Evolutionary conservation across 2,113 vertebrate species (phyloP).

Genomic region (Jacana jacana): DNA sequence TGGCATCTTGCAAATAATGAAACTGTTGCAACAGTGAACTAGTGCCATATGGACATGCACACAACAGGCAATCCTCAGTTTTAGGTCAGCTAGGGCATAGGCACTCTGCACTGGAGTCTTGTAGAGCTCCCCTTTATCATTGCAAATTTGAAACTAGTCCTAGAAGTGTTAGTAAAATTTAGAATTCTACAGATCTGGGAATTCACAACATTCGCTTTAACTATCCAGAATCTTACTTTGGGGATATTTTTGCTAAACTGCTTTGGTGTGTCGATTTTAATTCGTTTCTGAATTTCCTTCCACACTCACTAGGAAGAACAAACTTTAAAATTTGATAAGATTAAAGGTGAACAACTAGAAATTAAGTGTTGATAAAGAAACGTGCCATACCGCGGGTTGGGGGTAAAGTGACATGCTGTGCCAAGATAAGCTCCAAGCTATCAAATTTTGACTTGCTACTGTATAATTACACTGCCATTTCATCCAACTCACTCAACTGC

Average conservation of each 20-base stretch:
- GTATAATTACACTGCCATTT: conserved; percentile 16
- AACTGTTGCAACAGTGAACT: neutral
- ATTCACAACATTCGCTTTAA: neutral
- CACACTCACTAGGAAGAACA: neutral
- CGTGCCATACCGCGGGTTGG: rapidly evolving
- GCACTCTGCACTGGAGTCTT: neutral
- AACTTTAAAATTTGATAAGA: neutral
- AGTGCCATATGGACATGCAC: rapidly evolving
- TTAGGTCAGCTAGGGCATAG: neutral
- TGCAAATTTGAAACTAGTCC: neutral
- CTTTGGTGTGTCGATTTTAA: neutral
- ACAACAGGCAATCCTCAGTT: neutral
- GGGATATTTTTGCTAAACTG: neutral
- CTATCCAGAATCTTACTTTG: neutral
- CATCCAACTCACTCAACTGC: neutral
- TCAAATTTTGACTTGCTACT: neutral
- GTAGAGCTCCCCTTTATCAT: neutral
- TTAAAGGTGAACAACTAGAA: neutral
- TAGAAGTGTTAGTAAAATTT: neutral
- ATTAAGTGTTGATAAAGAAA: neutral
- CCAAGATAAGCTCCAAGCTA: conserved; percentile 26
- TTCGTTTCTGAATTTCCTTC: neutral
- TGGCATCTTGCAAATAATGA: neutral
- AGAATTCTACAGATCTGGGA: neutral
- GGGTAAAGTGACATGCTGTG: neutral